Conservation (phyloP, 2,797 vertebrate genomes). For the Psittacula echo region DNA sequence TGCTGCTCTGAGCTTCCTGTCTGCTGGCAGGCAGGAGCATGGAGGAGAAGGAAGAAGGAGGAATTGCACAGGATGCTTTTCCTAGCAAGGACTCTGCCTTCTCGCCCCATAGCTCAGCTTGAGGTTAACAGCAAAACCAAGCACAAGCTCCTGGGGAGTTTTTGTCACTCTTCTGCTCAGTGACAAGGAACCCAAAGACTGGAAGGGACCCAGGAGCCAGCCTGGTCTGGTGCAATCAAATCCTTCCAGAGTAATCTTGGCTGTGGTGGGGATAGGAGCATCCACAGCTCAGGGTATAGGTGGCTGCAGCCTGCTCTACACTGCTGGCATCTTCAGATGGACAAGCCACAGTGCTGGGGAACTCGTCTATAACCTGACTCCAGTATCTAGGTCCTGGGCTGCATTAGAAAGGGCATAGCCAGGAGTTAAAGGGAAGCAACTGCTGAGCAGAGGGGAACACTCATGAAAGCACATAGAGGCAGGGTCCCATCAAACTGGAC, state of each 20-base stretch:
- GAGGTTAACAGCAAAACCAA: neutral
- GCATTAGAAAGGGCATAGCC: neutral
- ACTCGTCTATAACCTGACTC: neutral
- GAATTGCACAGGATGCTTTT: neutral
- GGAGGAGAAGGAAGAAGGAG: neutral
- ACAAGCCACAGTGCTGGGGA: neutral
- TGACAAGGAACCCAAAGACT: neutral
- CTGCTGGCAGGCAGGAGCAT: neutral
- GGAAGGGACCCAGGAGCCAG: neutral
- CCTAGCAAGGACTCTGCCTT: neutral
- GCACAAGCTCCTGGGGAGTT: neutral
- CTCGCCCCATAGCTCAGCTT: neutral
- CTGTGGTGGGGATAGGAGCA: neutral
- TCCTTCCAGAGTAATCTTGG: neutral
- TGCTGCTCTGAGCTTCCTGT: neutral
- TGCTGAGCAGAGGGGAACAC: neutral
- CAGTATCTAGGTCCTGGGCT: neutral
- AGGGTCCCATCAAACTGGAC: neutral
- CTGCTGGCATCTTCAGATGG: neutral
- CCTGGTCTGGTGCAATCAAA: neutral
- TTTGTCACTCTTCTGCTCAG: neutral
- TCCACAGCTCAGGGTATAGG: neutral
- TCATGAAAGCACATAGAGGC: rapidly evolving
- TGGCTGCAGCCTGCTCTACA: neutral
- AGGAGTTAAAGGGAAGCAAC: neutral